phyloP scores from a whole-genome alignment of 2,797 vertebrate genomes.

The Artibeus lituratus region DNA sequence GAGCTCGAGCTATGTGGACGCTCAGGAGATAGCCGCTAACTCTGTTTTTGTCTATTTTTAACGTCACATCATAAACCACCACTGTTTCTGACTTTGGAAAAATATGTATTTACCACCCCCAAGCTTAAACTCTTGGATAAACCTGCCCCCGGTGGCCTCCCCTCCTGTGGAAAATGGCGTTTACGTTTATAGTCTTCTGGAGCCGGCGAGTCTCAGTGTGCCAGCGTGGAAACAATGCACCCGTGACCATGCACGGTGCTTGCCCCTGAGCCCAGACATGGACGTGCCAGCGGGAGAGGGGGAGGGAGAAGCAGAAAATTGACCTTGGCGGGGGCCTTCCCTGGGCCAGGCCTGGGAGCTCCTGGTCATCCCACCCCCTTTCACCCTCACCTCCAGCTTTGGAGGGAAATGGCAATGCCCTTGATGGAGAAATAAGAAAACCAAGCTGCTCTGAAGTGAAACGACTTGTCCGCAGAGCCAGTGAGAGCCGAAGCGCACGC shows the following conservation, averaged over 20 bases:
- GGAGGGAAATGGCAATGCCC: accelerated
- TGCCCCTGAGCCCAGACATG: too few relatives aligned
- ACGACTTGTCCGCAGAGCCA: neutral
- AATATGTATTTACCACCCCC: too few relatives aligned
- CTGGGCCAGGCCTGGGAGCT: too few relatives aligned
- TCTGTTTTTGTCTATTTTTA: too few relatives aligned
- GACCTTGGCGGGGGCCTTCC: neutral
- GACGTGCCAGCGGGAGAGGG: too few relatives aligned
- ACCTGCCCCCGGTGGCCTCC: neutral
- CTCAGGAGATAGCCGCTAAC: too few relatives aligned
- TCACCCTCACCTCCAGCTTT: neutral
- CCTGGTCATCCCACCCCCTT: neutral
- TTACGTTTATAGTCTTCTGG: too few relatives aligned
- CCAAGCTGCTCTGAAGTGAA: neutral
- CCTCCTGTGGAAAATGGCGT: neutral
- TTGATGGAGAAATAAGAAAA: neutral
- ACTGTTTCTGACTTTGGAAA: too few relatives aligned
- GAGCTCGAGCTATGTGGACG: too few relatives aligned
- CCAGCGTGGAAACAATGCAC: neutral
- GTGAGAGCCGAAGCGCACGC: neutral
- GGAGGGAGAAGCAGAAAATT: neutral
- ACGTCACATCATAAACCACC: too few relatives aligned
- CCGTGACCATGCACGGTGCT: too few relatives aligned
- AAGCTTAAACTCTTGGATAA: neutral
- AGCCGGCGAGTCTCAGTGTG: neutral